These are phyloP conservation scores for Odontocolon sp. DNA, from an alignment of 2,888 invertebrate species.

Conservation along the genomic window DNA sequence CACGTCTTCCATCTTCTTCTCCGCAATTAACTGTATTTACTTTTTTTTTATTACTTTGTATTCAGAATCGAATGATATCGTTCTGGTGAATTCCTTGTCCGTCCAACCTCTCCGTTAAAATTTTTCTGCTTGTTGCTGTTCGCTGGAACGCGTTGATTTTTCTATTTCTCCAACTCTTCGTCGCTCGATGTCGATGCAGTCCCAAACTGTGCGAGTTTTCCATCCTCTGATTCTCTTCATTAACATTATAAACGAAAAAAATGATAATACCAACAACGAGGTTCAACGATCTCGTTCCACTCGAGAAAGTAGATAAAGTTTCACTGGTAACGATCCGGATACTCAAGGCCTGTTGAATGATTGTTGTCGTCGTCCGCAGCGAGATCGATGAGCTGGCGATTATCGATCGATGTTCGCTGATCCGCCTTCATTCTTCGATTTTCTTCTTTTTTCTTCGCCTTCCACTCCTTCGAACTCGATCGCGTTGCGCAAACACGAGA, in stretches of 20 bases:
- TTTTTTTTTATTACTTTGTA: constrained; percentile 1
- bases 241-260: background rate
- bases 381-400: background rate
- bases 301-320: background rate
- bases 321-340: background rate
- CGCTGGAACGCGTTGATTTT: constrained; percentile 33
- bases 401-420: background rate
- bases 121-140: constrained; percentile 28
- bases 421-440: no score
- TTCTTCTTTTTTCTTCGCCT: background rate
- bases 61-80: constrained; percentile 1
- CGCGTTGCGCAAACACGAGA: no score
- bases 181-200: constrained; percentile 19
- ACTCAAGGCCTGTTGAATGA: no score
- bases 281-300: background rate
- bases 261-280: background rate
- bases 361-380: background rate
- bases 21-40: constrained; percentile 1
- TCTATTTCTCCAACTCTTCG: background rate
- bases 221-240: background rate
- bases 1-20: constrained; percentile 7
- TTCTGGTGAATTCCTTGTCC: background rate
- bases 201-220: background rate
- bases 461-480: background rate
- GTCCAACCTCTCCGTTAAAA: background rate